Evolutionary conservation across 2,888 invertebrate genomes (phyloP), one percentile per base, ranked within the genome.

Genomic region (Zaprionus bogoriensis): DNA sequence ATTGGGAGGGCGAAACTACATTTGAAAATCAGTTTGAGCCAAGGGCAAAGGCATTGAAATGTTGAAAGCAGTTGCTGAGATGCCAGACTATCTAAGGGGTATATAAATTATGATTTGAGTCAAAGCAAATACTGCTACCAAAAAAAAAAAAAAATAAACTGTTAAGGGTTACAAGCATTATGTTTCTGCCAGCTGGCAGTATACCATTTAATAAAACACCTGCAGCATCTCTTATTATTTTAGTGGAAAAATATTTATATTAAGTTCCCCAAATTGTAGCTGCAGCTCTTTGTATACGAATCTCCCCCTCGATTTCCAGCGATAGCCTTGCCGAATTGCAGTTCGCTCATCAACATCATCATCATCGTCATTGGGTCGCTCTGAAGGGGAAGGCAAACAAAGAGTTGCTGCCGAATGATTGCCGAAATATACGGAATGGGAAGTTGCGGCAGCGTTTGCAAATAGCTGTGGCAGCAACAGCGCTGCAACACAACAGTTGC

Each of bases 401-500:
- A 36, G 12, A 5, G 12, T 23, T 22, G 23, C 14, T 23, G 22
- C 12, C 23, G 22, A 12, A 48, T 54, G 47, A 64, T 22, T 42
- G 41, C 19, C 36, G 3, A 47, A 46, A 38, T n/a, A 36, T 36
- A 14, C 20, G 46, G 45, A 44, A 38, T 53, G 63, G 54, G 39
- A 60, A 51, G 17, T 53, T 53, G 48, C 25, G 50, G 46, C 68
- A 55, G 58, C 67, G 64, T 59, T n/a, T 38, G 72, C 58, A 71
- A 45, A 62, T 44, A 25, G 41, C 32, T 20, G 38, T 32, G 5
- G 9, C 17, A 10, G 25, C 38, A 17, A 17, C 32, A 39, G 12
- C 28, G 41, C 14, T 23, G 51, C 36, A 45, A 36, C 67, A 36
- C 67, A 30, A 27, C 14, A 10, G 54, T 41, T 41, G 51, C 67